phyloP scores from a whole-genome alignment of 2,113 vertebrate species.

The Xerus inauris region DNA sequence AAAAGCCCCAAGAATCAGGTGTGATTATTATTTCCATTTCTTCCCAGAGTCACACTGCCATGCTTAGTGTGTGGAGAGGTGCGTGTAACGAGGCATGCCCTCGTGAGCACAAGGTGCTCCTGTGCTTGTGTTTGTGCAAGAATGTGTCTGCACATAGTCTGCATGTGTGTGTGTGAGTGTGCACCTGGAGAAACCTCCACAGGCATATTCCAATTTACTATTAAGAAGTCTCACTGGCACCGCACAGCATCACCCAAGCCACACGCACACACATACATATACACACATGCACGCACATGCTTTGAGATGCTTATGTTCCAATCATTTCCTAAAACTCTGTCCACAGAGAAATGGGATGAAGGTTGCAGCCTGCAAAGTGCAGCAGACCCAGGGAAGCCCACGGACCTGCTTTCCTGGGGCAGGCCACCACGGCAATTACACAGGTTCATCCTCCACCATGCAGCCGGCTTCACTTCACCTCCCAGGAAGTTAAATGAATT shows the following conservation, averaged over 20 bases:
- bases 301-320: not conserved
- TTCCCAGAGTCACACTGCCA: not conserved
- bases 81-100: accelerated
- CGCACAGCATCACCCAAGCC: not conserved
- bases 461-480: too few species aligned
- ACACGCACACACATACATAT: too few species aligned
- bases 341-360: not conserved
- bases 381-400: not conserved
- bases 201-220: not conserved
- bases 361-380: not conserved
- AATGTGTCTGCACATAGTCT: not conserved
- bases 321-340: not conserved
- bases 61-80: accelerated
- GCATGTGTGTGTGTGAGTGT: accelerated
- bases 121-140: not conserved
- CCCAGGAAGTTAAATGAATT: constrained; percentile 84
- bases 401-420: constrained; percentile 74
- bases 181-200: not conserved
- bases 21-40: not conserved
- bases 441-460: too few species aligned
- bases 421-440: constrained; percentile 83
- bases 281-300: too few species aligned
- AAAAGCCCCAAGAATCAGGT: not conserved
- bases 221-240: not conserved
- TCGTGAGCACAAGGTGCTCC: accelerated